Conservation (phyloP, 2,888 invertebrate species). For the Belgica antarctica region DNA sequence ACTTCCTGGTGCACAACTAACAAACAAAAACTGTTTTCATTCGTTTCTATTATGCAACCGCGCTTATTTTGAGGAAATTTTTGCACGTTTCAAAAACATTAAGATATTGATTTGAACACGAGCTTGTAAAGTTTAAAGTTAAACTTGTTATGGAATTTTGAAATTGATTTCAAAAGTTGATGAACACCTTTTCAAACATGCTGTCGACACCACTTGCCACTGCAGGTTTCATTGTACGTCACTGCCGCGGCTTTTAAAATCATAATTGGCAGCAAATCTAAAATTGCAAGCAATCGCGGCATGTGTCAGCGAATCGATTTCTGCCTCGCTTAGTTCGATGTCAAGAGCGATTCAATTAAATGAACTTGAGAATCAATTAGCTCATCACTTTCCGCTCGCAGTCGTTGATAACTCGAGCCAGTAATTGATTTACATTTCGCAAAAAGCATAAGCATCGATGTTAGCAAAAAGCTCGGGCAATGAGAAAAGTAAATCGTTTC, state of each 20-base stretch:
- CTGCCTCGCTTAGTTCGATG: conserved; percentile 4
- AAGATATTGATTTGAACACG: too few relatives aligned
- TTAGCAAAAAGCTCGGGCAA: background rate
- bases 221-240: too few relatives aligned
- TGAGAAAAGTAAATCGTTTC: background rate
- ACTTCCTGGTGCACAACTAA: background rate
- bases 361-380: conserved; percentile 30
- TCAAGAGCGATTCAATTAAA: conserved; percentile 5
- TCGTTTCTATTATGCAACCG: background rate
- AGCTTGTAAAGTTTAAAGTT: too few relatives aligned
- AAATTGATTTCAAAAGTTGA: too few relatives aligned
- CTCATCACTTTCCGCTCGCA: background rate
- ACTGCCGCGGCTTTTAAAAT: background rate
- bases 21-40: too few relatives aligned
- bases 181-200: too few relatives aligned
- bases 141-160: too few relatives aligned
- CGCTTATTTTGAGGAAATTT: too few relatives aligned
- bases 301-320: too few relatives aligned
- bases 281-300: too few relatives aligned
- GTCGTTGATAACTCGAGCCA: background rate
- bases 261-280: background rate
- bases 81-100: too few relatives aligned
- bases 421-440: background rate
- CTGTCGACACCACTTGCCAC: too few relatives aligned
- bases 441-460: background rate